Base-by-base conservation (phyloP, 2,113 vertebrate genomes). In the Aix galericulata region DNA sequence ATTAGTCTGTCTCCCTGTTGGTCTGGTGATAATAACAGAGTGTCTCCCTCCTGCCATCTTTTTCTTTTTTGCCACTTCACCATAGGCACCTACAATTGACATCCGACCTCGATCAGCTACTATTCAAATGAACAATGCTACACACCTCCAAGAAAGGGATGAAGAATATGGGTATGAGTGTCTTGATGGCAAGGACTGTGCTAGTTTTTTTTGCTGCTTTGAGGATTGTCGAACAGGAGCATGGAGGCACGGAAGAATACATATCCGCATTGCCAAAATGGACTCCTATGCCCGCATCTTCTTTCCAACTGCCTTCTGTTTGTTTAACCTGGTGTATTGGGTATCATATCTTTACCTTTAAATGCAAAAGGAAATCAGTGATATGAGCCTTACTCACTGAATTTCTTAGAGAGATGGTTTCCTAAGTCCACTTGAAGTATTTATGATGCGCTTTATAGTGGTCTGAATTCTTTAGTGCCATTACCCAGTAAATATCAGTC, bases 111-210 rank as follows among this genome's bases (percentile, higher is more conserved):
- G 99, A 67, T 99, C 99, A 36, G 99, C 99, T 42, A 99, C 99
- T 2, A 99, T 99, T 96, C 99, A 99, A 98, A 99, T 99, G 99
- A 99, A 99, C 98, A 99, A 99, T 98, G 99, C 99, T 44, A 99
- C 99, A 13, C 99, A 99, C 97, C 98, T 99, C 95, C 99, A 99
- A 97, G 99, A 99, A 97, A 97, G 99, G 48, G 99, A 99, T 82
- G 99, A 99, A 93, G 99, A 99, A 74, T 99, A 99, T 1, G 99
- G 99, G 5, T 99, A 99, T 1, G 99, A 99, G 78, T 99, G 99
- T 97, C 98, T 99, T 17, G 99, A 99, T 17, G 99, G 99, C 87
- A 99, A 99, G 98, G 99, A 99, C 99, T 99, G 99, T 98, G 98
- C 99, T 97, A 99, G 99, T 92, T 99, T 99, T 98, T 99, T 99